Base-by-base conservation (phyloP, 2,113 vertebrate genomes). In the Dasyurus viverrinus region DNA sequence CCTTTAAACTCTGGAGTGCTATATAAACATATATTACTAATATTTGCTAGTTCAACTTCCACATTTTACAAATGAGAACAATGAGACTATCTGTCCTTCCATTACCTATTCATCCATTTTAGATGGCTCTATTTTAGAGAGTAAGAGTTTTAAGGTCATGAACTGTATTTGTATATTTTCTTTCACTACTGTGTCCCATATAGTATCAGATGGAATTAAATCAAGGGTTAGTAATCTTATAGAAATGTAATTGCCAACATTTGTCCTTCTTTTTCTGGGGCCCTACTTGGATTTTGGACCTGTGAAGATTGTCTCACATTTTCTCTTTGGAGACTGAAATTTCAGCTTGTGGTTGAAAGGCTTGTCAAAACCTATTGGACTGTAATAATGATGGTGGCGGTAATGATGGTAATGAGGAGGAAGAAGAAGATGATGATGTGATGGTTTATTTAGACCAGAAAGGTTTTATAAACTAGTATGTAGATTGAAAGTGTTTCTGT, bases 401-500 rank as follows among this genome's bases (percentile, higher is more conserved):
- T 84, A 42, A 42, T 84, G n/a, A 84, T 27, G 52, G 53, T 53
- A 57, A 92, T 68, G 92, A 89, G 50, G 48, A 92, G 2, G 47
- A 53, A 27, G 92, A 68, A 7, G 14, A 8, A 23, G 27, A 42
- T 54, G 92, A 23, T 46, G 55, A 76, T 52, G 5, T 53, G 90
- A 12, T 12, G 42, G 27, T 52, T 68, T 10, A 42, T 84, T 22
- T 42, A 23, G 36, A 84, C 42, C 16, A 42, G n/a, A 42, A 84
- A 84, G 68, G 19, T 84, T 42, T 84, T 84, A 84, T 42, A 84
- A 84, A 84, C n/a, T 84, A 22, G 2, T 23, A 0, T 42, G 24
- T 55, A 54, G 91, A 93, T 22, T 22, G 92, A 92, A 94, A 91
- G 9, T 47, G 68, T 5, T 16, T 96, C 93, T 89, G 54, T 0